Conservation (phyloP, 2,888 invertebrate genomes). For the Hipparchia sbordonii region DNA sequence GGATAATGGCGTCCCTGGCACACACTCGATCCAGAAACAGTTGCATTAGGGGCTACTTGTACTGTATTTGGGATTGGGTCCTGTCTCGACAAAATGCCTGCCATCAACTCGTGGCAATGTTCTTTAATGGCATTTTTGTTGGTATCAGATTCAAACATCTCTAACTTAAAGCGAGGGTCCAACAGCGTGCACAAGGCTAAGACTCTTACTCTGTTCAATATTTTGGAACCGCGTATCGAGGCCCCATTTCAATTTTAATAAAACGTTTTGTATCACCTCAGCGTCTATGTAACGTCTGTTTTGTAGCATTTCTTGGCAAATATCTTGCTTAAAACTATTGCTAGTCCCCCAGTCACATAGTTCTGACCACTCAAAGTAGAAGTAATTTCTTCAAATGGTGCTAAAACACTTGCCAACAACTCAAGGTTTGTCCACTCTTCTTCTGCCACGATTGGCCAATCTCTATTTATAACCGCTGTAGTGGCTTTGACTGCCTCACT, state of each 20-base stretch:
- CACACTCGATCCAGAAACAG: neutral
- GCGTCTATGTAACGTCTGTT: neutral
- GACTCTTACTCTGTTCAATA: too few species aligned
- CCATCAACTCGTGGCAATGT: neutral
- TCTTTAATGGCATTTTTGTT: neutral
- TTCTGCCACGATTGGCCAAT: neutral
- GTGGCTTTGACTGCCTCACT: conserved; percentile 22
- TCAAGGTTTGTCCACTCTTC: conserved; percentile 1
- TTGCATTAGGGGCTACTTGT: neutral
- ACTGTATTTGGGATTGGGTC: neutral
- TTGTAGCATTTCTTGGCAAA: neutral
- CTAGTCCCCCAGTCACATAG: neutral
- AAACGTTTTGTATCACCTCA: neutral
- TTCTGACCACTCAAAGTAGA: neutral
- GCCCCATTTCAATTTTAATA: neutral
- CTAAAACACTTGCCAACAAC: neutral
- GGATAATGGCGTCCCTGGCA: neutral
- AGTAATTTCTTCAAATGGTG: conserved; percentile 3
- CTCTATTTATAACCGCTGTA: conserved; percentile 20
- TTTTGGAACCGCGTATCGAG: too few species aligned
- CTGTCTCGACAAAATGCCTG: neutral
- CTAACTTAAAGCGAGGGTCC: neutral
- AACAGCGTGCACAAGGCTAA: neutral
- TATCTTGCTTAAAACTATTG: neutral
- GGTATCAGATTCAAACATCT: neutral